Conservation (phyloP, 1,140 invertebrate genomes). For the Habropoda laboriosa region DNA sequence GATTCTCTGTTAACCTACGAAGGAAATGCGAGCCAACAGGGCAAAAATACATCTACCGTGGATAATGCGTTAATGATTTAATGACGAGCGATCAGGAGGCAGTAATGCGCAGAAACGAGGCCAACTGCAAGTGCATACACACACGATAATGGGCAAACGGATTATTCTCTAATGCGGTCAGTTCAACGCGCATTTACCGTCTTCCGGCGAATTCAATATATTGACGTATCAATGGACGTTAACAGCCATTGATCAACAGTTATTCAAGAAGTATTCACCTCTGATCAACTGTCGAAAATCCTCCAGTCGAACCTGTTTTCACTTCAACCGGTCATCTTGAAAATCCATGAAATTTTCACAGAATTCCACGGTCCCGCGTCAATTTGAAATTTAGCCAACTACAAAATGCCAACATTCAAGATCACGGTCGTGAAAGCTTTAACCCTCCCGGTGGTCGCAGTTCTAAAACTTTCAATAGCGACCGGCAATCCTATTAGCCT, state of each 20-base stretch:
- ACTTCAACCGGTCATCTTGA: too few relatives aligned
- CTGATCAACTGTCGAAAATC: too few relatives aligned
- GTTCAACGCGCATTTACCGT: constrained; percentile 56
- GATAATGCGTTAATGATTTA: constrained; percentile 69
- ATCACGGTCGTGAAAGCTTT: not conserved
- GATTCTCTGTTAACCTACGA: not conserved
- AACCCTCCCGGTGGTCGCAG: not conserved
- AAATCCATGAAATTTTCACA: too few relatives aligned
- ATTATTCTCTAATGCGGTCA: constrained; percentile 68
- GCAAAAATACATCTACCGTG: constrained; percentile 49
- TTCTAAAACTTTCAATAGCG: constrained; percentile 6
- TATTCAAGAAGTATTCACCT: not conserved
- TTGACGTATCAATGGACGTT: not conserved
- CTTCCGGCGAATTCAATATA: not conserved
- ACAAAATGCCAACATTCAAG: not conserved
- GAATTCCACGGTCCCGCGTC: too few relatives aligned
- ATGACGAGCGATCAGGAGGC: constrained; percentile 52
- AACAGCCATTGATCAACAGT: not conserved
- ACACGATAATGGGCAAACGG: constrained; percentile 63
- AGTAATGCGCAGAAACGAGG: constrained; percentile 17
- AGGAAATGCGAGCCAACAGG: not conserved
- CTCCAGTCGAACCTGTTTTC: too few relatives aligned
- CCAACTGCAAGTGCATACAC: constrained; percentile 29
- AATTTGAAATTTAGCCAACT: too few relatives aligned
- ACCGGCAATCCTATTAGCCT: constrained; percentile 19